Evolutionary conservation across 1,140 invertebrate species (phyloP).

Genomic region (Pentalonia nigronervosa): DNA sequence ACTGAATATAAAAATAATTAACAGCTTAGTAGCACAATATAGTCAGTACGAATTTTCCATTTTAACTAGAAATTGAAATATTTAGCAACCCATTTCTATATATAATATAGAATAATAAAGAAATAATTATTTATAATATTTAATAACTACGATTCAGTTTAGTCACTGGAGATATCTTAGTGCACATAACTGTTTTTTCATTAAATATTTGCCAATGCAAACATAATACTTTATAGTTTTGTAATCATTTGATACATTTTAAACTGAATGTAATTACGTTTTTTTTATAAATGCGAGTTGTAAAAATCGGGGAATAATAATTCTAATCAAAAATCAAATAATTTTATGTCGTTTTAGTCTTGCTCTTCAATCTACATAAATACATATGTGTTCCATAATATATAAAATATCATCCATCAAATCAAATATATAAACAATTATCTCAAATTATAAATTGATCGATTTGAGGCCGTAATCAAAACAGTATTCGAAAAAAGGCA

Average conservation of each 20-base stretch:
- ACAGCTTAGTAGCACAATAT: no score
- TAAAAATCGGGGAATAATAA: not conserved
- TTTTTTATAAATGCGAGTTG: not conserved
- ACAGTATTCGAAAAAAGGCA: not conserved
- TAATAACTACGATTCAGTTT: not conserved
- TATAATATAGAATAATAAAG: not conserved
- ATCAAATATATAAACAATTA: not conserved
- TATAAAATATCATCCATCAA: not conserved
- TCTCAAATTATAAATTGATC: not conserved
- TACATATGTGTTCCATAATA: not conserved
- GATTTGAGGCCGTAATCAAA: not conserved
- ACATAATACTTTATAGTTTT: not conserved
- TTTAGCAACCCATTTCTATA: no score
- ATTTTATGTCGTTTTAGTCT: not conserved
- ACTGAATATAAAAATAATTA: not conserved
- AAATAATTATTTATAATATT: not conserved
- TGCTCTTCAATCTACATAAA: not conserved
- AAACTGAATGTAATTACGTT: not conserved
- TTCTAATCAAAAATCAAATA: not conserved
- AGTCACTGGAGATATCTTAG: not conserved
- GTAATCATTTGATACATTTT: not conserved
- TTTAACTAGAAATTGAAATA: no score
- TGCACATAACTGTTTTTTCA: not conserved
- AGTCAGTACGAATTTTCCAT: no score
- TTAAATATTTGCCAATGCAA: not conserved